Conservation (phyloP, 2,797 vertebrate species). For the Holocentrus rufus region DNA sequence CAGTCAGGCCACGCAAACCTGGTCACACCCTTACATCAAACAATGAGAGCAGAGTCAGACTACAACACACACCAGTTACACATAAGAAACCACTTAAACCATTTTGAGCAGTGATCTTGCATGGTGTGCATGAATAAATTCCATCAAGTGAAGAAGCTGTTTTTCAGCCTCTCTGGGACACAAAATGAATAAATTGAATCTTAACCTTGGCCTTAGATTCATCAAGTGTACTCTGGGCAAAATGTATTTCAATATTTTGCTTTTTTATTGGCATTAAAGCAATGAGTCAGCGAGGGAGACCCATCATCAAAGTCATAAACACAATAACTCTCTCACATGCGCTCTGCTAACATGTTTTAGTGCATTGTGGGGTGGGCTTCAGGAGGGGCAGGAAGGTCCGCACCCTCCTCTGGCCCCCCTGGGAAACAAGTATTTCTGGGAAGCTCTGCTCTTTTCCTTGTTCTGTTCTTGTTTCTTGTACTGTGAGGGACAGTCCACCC, state of each 20-base stretch:
- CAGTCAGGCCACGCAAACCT: slow-evolving; percentile 1
- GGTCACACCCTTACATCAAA: background rate
- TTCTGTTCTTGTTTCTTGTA: background rate
- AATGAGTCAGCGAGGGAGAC: background rate
- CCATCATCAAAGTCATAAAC: background rate
- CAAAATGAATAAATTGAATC: no score
- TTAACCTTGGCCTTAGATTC: no score
- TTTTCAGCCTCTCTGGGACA: no score
- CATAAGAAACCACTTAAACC: no score
- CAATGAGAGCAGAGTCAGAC: background rate
- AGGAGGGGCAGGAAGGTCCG: slow-evolving; percentile 34
- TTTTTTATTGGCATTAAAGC: background rate
- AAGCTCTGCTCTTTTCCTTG: background rate
- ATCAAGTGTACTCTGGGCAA: background rate
- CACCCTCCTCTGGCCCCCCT: slow-evolving; percentile 1
- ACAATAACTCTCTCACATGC: no score
- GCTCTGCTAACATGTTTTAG: background rate
- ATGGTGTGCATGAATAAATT: no score
- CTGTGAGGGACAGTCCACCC: background rate
- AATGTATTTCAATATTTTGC: background rate
- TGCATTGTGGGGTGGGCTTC: slow-evolving; percentile 19
- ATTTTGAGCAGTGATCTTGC: no score
- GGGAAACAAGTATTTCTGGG: slow-evolving; percentile 18
- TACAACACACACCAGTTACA: background rate
- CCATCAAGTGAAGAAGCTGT: no score